Evolutionary conservation across 2,888 invertebrate genomes (phyloP), one percentile per base, ranked within the genome.

Genomic region (Drosophila kanekoi): DNA sequence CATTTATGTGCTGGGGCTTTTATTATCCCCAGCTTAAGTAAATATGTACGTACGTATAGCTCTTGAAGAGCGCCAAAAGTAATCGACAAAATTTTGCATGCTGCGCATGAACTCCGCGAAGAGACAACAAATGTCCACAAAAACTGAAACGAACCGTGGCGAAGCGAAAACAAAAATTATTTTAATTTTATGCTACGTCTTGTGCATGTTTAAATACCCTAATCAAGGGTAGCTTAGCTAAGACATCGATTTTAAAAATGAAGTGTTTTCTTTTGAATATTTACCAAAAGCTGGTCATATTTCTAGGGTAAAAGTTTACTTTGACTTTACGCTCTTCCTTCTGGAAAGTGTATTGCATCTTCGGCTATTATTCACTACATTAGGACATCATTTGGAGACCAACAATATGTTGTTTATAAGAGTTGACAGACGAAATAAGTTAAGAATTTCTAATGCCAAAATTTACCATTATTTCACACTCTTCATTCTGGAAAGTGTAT

Each of bases 351-450:
- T 58, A 72, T 58, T 16, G 2, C n/a, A n/a, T 0, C 0, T 52
- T 62, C 70, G 47, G 47, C 59, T 62, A 49, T 28, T 5, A 52
- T 38, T 54, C 5, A 1, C 5, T 5, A 5, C 23, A 53, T 38
- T 54, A 53, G 23, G 23, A 38, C 18, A 51, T 47, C 56, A 52
- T 70, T 43, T 48, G 60, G 28, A 47, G 59, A 33, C 57, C 84
- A 86, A 81, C 68, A 71, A 63, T 51, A 72, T 66, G 76, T 77
- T 73, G 82, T 76, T 81, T 79, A 81, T 72, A 66, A 53, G 59
- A 73, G 60, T 79, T 79, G 77, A 85, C 87, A 87, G 65, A 59
- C 74, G 60, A 86, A 84, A 84, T 78, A 72, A 81, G 58, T 70
- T 63, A 85, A 84, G 72, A 58, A 81, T 81, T 67, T 13, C n/a